Conservation (phyloP, 1,140 invertebrate species). For the Heliconius eleuchia region DNA sequence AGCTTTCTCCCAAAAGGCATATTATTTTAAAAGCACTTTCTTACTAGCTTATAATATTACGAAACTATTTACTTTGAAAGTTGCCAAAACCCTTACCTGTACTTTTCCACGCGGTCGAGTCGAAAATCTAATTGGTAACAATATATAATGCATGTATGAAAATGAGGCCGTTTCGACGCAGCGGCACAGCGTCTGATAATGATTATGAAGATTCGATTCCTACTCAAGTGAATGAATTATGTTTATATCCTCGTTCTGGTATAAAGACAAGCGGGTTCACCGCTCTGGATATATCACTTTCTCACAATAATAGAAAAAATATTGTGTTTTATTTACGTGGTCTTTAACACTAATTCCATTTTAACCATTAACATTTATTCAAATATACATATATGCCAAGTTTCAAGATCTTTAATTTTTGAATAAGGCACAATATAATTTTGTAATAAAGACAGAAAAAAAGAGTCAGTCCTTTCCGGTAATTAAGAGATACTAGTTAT, state of each 20-base stretch:
- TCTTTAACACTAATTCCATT: no score
- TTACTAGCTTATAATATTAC: constrained; percentile 36
- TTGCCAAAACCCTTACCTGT: constrained; percentile 44
- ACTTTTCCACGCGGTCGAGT: constrained; percentile 51
- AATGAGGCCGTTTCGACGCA: neutral
- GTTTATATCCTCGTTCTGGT: neutral
- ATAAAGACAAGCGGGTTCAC: no score
- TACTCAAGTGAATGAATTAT: neutral
- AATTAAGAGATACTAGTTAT: no score
- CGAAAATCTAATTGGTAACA: constrained; percentile 53
- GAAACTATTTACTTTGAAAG: constrained; percentile 30
- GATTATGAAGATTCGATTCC: neutral
- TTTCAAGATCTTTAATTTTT: no score
- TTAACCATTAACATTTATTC: no score
- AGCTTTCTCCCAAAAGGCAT: constrained; percentile 19
- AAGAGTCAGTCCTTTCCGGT: no score
- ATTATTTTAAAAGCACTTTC: constrained; percentile 27
- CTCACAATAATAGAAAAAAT: no score
- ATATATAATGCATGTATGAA: neutral
- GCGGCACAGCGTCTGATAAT: neutral
- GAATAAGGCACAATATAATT: no score
- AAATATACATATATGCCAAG: no score
- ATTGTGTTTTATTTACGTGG: no score
- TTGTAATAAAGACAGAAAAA: no score
- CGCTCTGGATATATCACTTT: no score